Evolutionary conservation across 2,888 invertebrate species (phyloP).

Genomic region (Tetragonula carbonaria): DNA sequence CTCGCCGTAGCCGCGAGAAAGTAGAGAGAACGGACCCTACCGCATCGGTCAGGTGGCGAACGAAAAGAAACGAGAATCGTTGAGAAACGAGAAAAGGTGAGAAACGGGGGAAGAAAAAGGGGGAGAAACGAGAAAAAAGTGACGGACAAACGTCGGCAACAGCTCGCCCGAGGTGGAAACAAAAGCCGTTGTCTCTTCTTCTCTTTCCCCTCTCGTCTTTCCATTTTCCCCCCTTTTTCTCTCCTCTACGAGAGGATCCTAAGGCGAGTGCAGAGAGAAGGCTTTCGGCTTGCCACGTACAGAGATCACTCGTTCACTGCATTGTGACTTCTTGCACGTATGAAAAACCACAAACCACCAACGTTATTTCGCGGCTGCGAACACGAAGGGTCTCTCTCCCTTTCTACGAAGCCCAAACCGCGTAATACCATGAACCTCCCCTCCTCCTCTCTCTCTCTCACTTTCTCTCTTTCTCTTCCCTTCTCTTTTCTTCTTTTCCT

Average conservation of each 20-base stretch:
- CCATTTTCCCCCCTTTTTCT: constrained; percentile 25
- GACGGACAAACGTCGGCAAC: constrained; percentile 43
- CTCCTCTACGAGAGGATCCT: background rate
- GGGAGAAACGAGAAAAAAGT: constrained; percentile 65
- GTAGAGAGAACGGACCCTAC: constrained; percentile 38
- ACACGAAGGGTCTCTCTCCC: constrained; percentile 65
- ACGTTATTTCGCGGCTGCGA: constrained; percentile 75
- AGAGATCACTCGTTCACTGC: constrained; percentile 66
- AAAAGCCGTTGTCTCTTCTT: constrained; percentile 67
- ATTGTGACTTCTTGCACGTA: constrained; percentile 76
- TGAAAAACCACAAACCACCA: constrained; percentile 77
- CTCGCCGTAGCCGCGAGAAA: constrained; percentile 36
- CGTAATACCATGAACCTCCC: constrained; percentile 56
- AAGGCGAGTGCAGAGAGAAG: constrained; percentile 14
- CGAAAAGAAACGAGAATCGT: constrained; percentile 16
- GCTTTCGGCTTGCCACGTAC: constrained; percentile 53
- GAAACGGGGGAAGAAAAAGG: constrained; percentile 12
- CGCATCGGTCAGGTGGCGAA: background rate
- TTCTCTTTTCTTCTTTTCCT: background rate
- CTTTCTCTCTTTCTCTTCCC: background rate
- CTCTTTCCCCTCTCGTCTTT: constrained; percentile 46
- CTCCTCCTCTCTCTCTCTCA: background rate
- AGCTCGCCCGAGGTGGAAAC: constrained; percentile 68
- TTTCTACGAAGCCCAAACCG: constrained; percentile 63
- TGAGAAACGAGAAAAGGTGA: constrained; percentile 35